These are phyloP conservation scores for Embiotoca jacksoni DNA, from an alignment of 2,113 vertebrate genomes.

Conservation along the genomic window DNA sequence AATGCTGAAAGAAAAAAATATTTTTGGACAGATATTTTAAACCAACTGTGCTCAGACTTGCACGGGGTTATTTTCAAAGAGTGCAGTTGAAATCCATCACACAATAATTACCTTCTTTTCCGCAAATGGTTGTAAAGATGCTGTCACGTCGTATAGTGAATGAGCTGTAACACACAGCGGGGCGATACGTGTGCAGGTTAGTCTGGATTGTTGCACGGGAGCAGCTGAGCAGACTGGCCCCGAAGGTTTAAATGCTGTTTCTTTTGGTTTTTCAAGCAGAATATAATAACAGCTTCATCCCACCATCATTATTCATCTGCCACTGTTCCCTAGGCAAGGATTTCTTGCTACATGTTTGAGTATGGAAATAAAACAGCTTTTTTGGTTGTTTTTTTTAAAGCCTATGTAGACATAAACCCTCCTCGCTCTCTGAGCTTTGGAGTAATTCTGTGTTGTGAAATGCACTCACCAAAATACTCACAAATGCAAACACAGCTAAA, in stretches of 20 bases:
- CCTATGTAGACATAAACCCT: slow-evolving; percentile 48
- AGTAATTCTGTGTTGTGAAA: slow-evolving; percentile 73
- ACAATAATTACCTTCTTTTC: slow-evolving; percentile 62
- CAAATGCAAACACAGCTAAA: slow-evolving; percentile 79
- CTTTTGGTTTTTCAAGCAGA: slow-evolving; percentile 62
- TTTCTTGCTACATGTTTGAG: slow-evolving; percentile 68
- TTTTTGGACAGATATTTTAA: slow-evolving; percentile 39
- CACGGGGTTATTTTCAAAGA: slow-evolving; percentile 58
- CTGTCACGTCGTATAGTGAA: slow-evolving; percentile 65
- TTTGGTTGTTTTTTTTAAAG: slow-evolving; percentile 23
- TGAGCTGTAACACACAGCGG: slow-evolving; percentile 60
- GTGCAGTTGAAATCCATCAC: slow-evolving; percentile 71
- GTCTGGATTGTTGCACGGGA: slow-evolving; percentile 51
- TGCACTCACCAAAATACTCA: slow-evolving; percentile 67
- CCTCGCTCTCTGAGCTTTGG: slow-evolving; percentile 54
- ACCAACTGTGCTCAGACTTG: slow-evolving; percentile 40
- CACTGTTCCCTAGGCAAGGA: slow-evolving; percentile 52
- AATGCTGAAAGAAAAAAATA: slow-evolving; percentile 9
- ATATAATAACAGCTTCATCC: slow-evolving; percentile 71
- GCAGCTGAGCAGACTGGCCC: slow-evolving; percentile 62
- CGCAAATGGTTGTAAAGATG: slow-evolving; percentile 49
- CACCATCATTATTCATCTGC: slow-evolving; percentile 67
- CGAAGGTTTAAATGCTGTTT: slow-evolving; percentile 65
- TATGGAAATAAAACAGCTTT: slow-evolving; percentile 58
- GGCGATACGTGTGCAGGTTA: slow-evolving; percentile 58